Evolutionary conservation across 1,140 invertebrate species (phyloP).

Genomic region (Forficula auricularia): DNA sequence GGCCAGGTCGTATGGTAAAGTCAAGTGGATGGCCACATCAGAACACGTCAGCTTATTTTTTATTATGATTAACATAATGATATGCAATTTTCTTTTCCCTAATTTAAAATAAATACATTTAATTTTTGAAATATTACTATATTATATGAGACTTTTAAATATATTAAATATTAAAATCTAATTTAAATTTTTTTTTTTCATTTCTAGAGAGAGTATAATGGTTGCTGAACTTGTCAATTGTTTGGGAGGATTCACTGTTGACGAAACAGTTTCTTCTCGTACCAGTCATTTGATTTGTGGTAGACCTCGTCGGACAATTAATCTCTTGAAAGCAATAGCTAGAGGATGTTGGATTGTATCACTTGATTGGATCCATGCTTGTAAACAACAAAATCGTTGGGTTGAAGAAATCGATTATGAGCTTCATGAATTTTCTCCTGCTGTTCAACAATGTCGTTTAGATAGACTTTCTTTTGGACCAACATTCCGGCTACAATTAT

Average conservation of each 20-base stretch:
- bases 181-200: conserved; percentile 6
- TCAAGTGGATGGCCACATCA: too few relatives aligned
- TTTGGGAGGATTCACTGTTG: conserved; percentile 28
- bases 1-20: too few relatives aligned
- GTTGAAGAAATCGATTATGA: conserved; percentile 33
- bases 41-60: too few relatives aligned
- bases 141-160: too few relatives aligned
- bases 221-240: conserved; percentile 22
- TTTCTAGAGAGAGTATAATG: conserved; percentile 14
- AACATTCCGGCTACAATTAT: conserved; percentile 28
- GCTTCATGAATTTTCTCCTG: conserved; percentile 27
- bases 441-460: conserved; percentile 30
- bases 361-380: conserved; percentile 32
- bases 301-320: conserved; percentile 31
- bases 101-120: too few relatives aligned
- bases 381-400: conserved; percentile 29
- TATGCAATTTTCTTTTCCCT: too few relatives aligned
- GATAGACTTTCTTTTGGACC: conserved; percentile 31
- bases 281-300: conserved; percentile 35
- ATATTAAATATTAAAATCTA: too few relatives aligned
- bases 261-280: conserved; percentile 26
- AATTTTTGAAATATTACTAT: too few relatives aligned
- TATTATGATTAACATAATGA: too few relatives aligned
- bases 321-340: conserved; percentile 32
- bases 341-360: conserved; percentile 35